phyloP scores from a whole-genome alignment of 2,888 invertebrate species.

The Cotesia congregata region DNA sequence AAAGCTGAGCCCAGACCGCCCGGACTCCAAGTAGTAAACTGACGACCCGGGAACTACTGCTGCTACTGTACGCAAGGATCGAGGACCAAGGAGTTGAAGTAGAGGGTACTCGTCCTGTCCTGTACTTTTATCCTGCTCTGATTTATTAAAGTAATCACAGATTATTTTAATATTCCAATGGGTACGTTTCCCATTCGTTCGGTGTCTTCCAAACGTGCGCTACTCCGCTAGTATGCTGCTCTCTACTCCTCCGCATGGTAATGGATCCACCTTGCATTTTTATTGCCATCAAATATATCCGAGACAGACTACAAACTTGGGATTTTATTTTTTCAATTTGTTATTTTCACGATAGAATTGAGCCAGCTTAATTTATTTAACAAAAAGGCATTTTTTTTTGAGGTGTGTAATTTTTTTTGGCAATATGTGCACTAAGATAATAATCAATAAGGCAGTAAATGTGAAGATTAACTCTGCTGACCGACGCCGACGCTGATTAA shows the following conservation, averaged over 20 bases:
- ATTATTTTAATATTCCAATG: slow-evolving; percentile 69
- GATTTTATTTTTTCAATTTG: background rate
- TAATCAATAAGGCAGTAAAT: background rate
- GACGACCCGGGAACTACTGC: background rate
- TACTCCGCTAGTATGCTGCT: background rate
- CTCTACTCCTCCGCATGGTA: background rate
- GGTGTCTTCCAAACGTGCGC: slow-evolving; percentile 57
- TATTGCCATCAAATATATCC: slow-evolving; percentile 24
- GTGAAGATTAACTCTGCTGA: background rate
- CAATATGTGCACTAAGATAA: background rate
- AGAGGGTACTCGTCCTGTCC: slow-evolving; percentile 17
- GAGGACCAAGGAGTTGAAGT: slow-evolving; percentile 13
- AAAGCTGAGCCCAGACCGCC: slow-evolving; percentile 39
- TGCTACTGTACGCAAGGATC: slow-evolving; percentile 28
- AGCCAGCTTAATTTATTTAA: background rate
- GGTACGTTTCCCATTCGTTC: slow-evolving; percentile 58
- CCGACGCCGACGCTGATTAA: background rate
- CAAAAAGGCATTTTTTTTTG: too few species aligned
- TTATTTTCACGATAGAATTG: too few species aligned
- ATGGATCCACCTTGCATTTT: slow-evolving; percentile 14
- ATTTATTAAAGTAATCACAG: slow-evolving; percentile 69
- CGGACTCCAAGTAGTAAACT: slow-evolving; percentile 37
- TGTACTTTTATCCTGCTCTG: slow-evolving; percentile 42
- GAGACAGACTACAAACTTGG: slow-evolving; percentile 13
- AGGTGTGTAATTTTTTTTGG: too few species aligned